Percentiles rank a stretch among this genome's conserved stretches.
Conservation (phyloP, 30 jellyfish, hydroid and myxozoan genomes). For the Aurelia sp. region DNA sequence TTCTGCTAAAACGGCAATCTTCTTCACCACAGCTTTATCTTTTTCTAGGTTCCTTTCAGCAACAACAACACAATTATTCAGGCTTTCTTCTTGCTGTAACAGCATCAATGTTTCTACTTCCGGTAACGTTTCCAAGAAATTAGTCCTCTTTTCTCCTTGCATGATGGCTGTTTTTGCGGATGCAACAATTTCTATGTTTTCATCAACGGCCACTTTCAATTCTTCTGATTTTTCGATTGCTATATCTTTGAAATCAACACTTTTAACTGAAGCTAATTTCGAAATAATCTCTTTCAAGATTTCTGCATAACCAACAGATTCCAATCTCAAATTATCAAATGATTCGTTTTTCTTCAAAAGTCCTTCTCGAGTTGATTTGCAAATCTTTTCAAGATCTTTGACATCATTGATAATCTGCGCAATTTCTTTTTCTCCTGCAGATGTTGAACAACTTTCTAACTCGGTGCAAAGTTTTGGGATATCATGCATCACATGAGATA, state of each 20-base stretch:
- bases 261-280: background rate
- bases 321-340: constrained; percentile 5
- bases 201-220: background rate
- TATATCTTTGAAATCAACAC: background rate
- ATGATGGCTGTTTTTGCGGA: background rate
- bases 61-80: constrained; percentile 25
- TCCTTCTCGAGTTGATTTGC: constrained; percentile 26
- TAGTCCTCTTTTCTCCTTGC: background rate
- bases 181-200: constrained; percentile 1
- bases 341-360: constrained; percentile 5
- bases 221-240: background rate
- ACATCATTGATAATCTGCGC: constrained; percentile 15
- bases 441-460: constrained; percentile 6
- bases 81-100: background rate
- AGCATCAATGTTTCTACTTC: background rate
- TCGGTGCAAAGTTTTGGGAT: constrained; percentile 27
- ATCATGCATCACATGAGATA: constrained; percentile 36
- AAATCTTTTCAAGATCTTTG: constrained; percentile 30
- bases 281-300: constrained; percentile 10
- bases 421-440: background rate
- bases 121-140: constrained; percentile 2
- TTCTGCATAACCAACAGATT: constrained; percentile 5
- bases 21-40: constrained; percentile 6
- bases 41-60: constrained; percentile 23
- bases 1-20: background rate